A percentile compares a stretch with the other conserved stretches of the same genome.
Conservation (phyloP, 1,140 invertebrate genomes). For the Phymorhynchus buccinoides region DNA sequence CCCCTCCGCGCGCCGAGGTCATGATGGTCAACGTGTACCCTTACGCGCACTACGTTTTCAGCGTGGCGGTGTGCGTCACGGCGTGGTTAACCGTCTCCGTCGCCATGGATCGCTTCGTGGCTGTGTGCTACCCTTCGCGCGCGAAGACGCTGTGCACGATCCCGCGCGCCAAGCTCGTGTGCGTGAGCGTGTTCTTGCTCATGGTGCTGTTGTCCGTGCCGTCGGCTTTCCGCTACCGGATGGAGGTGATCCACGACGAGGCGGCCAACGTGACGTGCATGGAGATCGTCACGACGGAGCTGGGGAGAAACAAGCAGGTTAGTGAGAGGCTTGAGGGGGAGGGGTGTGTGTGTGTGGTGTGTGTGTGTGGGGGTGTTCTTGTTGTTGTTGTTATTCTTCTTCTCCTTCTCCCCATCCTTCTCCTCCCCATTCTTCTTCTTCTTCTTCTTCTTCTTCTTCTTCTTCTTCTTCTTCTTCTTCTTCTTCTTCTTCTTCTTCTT, state of each 20-base stretch:
- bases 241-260: slow-evolving; percentile 41
- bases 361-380: neutral
- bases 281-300: slow-evolving; percentile 57
- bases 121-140: slow-evolving; percentile 91
- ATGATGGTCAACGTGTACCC: slow-evolving; percentile 68
- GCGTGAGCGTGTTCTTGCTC: slow-evolving; percentile 59
- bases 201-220: slow-evolving; percentile 65
- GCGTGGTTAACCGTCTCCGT: slow-evolving; percentile 96
- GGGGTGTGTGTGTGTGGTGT: neutral
- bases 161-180: slow-evolving; percentile 55
- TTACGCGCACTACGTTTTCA: slow-evolving; percentile 72
- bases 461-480: too few relatives aligned
- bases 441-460: too few relatives aligned
- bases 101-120: slow-evolving; percentile 93
- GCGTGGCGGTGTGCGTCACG: slow-evolving; percentile 72
- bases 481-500: too few relatives aligned
- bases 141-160: slow-evolving; percentile 89
- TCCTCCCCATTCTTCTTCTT: too few relatives aligned
- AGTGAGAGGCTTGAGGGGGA: neutral
- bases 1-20: slow-evolving; percentile 57
- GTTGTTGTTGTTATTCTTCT: too few relatives aligned
- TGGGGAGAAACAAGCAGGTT: slow-evolving; percentile 74
- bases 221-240: slow-evolving; percentile 64
- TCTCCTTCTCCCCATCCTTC: too few relatives aligned
- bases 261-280: slow-evolving; percentile 53